Conservation (phyloP, 1,140 invertebrate genomes). For the Hermetia illucens region DNA sequence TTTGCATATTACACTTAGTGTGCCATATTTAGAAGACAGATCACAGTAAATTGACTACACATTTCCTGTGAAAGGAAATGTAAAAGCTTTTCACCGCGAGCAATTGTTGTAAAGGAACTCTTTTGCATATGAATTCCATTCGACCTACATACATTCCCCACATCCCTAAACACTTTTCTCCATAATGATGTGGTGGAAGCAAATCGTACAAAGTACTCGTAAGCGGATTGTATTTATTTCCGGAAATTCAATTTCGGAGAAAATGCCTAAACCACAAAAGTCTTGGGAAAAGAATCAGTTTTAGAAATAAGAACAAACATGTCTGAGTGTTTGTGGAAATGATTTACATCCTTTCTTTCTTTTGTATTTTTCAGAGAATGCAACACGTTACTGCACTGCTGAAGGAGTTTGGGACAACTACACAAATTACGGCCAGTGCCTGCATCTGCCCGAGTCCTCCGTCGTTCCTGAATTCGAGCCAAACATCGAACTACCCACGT, state of each 20-base stretch:
- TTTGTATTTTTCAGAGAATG: slow-evolving; percentile 24
- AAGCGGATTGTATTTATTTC: background rate
- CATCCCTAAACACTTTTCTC: no score
- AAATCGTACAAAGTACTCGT: background rate
- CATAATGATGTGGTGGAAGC: background rate
- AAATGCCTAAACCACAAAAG: no score
- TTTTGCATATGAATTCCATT: no score
- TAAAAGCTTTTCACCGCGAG: no score
- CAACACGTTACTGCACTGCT: slow-evolving; percentile 27
- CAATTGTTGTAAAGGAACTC: no score
- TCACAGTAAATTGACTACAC: no score
- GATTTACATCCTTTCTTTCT: background rate
- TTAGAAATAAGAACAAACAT: no score
- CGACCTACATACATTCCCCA: no score
- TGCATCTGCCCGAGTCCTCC: slow-evolving; percentile 21
- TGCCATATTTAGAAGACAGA: no score
- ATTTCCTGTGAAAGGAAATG: no score
- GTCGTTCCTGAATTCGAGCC: slow-evolving; percentile 24
- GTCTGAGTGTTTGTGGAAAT: background rate
- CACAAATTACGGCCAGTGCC: slow-evolving; percentile 31
- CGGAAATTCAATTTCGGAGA: background rate
- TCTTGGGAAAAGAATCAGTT: no score
- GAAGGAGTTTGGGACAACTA: slow-evolving; percentile 33
- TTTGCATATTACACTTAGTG: no score
- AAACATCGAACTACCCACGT: slow-evolving; percentile 30